Evolutionary conservation across 2,888 invertebrate species (phyloP).

Genomic region (Tetanocera ferruginea): DNA sequence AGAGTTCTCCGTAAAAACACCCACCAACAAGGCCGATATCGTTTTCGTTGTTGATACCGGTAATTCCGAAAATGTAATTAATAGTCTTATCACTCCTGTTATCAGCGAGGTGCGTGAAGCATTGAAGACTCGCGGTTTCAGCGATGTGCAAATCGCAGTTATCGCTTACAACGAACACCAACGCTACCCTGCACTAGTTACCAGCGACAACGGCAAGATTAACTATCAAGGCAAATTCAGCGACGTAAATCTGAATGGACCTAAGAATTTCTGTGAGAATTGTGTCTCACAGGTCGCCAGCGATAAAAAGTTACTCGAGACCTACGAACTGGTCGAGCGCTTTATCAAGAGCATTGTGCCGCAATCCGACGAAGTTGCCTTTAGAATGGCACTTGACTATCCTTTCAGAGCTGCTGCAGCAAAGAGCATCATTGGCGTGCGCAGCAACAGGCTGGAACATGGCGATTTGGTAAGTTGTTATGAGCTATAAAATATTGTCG

Average conservation of each 20-base stretch:
- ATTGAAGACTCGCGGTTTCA: conserved; percentile 64
- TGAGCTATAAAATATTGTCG: no score
- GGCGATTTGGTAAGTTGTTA: conserved; percentile 58
- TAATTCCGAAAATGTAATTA: conserved; percentile 65
- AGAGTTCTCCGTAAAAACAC: conserved; percentile 76
- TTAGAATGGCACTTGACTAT: conserved; percentile 75
- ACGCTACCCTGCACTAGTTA: conserved; percentile 74
- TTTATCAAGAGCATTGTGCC: conserved; percentile 54
- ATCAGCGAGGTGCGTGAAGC: conserved; percentile 62
- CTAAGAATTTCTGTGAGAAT: conserved; percentile 57
- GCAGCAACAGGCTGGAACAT: conserved; percentile 75
- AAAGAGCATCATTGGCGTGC: conserved; percentile 79
- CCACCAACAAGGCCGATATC: conserved; percentile 84
- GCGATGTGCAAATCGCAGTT: conserved; percentile 74
- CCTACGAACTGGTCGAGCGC: conserved; percentile 58
- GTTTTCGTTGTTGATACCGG: conserved; percentile 80
- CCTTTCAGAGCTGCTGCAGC: conserved; percentile 84
- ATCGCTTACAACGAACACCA: conserved; percentile 74
- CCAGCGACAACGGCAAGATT: conserved; percentile 71
- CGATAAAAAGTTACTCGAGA: conserved; percentile 55
- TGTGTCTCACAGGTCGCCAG: conserved; percentile 55
- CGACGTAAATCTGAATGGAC: conserved; percentile 62
- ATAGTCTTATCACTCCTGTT: conserved; percentile 62
- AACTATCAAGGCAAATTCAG: conserved; percentile 72
- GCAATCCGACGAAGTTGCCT: conserved; percentile 74